These are phyloP conservation scores for Elgaria multicarinata DNA, from an alignment of 2,113 vertebrate species.

Conservation along the genomic window DNA sequence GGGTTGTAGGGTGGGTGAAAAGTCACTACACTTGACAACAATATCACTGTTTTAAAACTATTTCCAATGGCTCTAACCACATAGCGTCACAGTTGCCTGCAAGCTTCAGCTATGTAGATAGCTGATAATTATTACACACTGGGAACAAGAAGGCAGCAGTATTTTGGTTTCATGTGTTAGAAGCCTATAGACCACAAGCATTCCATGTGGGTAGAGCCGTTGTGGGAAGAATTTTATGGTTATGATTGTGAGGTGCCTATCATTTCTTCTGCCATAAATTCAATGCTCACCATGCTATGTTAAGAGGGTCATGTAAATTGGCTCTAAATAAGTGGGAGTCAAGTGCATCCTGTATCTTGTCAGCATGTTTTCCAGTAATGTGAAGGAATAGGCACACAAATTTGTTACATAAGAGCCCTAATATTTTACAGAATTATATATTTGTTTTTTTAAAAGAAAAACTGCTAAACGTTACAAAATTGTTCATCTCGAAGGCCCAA, in stretches of 20 bases:
- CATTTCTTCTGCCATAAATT: background rate
- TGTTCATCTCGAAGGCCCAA: conserved; percentile 51
- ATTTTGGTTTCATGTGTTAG: background rate
- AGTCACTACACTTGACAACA: background rate
- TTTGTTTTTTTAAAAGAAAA: conserved; percentile 53
- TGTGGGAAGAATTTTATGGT: background rate
- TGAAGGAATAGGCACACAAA: conserved; percentile 19
- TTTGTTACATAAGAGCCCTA: conserved; percentile 55
- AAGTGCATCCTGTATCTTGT: conserved; percentile 47
- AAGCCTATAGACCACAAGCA: background rate
- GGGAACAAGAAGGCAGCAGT: background rate
- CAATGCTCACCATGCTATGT: background rate
- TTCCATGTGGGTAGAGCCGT: background rate
- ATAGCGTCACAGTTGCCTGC: background rate
- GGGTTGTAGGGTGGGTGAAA: too few species aligned
- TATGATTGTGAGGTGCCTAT: background rate
- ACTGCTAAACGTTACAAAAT: conserved; percentile 53
- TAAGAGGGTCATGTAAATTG: background rate
- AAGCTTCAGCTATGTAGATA: background rate
- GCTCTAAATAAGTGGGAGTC: conserved; percentile 1
- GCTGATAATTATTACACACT: background rate
- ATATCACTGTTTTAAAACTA: background rate
- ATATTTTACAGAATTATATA: conserved; percentile 54
- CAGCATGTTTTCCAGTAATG: conserved; percentile 43
- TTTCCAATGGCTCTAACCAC: background rate